Conservation (phyloP, 2,113 vertebrate species). For the Toxostoma redivivum region DNA sequence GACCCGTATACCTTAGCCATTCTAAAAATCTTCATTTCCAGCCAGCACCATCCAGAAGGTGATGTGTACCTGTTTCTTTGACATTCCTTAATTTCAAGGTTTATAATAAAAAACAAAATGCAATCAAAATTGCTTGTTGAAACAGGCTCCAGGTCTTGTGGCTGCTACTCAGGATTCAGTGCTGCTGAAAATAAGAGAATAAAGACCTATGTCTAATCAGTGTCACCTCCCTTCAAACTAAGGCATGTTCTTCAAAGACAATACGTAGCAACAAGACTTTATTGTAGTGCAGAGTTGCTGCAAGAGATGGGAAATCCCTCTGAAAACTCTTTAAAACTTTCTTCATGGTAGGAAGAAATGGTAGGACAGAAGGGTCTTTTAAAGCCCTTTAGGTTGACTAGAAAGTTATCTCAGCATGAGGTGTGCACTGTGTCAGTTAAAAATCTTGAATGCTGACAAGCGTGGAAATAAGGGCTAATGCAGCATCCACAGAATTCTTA, state of each 20-base stretch:
- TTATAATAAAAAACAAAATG: background rate
- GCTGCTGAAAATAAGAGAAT: background rate
- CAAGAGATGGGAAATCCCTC: background rate
- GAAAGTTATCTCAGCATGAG: background rate
- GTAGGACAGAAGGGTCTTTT: background rate
- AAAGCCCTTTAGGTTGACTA: background rate
- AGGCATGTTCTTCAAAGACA: background rate
- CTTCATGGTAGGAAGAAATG: background rate
- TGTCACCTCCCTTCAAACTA: background rate
- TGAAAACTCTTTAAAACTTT: background rate
- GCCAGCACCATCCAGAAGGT: background rate
- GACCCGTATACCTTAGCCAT: rapidly evolving
- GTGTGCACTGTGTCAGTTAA: background rate
- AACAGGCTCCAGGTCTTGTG: background rate
- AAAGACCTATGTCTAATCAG: background rate
- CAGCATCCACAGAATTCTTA: background rate
- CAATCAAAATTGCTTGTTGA: background rate
- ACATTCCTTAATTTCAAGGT: background rate
- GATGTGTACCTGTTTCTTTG: background rate
- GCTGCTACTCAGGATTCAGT: background rate
- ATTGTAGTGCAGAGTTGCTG: background rate
- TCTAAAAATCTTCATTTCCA: background rate
- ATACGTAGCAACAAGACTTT: background rate
- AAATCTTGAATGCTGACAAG: background rate
- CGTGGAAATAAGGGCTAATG: background rate